Evolutionary conservation across 2,888 invertebrate genomes (phyloP).

Genomic region (Arge pagana): DNA sequence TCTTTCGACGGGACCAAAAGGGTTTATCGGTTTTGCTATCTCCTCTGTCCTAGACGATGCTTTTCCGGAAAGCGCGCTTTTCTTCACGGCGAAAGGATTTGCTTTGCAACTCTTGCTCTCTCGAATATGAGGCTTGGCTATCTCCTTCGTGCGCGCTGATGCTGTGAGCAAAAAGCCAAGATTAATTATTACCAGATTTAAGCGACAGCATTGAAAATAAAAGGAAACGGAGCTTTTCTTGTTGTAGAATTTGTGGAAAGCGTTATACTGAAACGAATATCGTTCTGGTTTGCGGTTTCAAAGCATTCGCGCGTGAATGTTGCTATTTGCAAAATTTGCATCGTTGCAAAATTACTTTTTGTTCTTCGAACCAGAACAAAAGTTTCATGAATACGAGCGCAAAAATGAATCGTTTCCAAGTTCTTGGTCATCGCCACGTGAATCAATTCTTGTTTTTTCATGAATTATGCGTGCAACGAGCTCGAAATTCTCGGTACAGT

Average conservation of each 20-base stretch:
- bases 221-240: too few relatives aligned
- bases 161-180: constrained; percentile 26
- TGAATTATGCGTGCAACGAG: too few relatives aligned
- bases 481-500: too few relatives aligned
- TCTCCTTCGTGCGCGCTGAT: constrained; percentile 27
- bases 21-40: constrained; percentile 38
- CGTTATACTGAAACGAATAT: not conserved
- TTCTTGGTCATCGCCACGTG: too few relatives aligned
- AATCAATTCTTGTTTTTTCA: too few relatives aligned
- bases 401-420: too few relatives aligned
- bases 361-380: too few relatives aligned
- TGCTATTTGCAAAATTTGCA: too few relatives aligned
- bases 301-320: too few relatives aligned
- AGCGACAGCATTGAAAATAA: too few relatives aligned
- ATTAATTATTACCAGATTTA: constrained; percentile 2
- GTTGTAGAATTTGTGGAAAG: not conserved
- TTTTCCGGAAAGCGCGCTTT: constrained; percentile 34
- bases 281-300: not conserved
- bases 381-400: too few relatives aligned
- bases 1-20: constrained; percentile 34
- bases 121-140: constrained; percentile 31
- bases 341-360: too few relatives aligned
- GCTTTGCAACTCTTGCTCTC: constrained; percentile 7
- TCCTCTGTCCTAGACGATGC: constrained; percentile 27
- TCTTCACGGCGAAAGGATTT: constrained; percentile 27